These are phyloP conservation scores for Semotilus atromaculatus DNA, from an alignment of 2,797 vertebrate genomes.

Conservation along the genomic window DNA sequence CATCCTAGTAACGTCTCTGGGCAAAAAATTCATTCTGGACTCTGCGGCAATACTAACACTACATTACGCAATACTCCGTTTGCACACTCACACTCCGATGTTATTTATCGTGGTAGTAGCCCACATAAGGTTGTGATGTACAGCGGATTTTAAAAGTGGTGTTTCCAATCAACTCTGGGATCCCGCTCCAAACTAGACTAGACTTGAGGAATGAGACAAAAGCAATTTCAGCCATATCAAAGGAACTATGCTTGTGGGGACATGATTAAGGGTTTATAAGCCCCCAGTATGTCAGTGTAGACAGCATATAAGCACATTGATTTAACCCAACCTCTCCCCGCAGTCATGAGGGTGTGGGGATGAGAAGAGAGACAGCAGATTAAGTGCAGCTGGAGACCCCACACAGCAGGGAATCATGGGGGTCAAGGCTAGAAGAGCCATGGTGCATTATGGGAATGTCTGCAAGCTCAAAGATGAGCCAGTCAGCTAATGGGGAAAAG, in stretches of 20 bases:
- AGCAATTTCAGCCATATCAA: conserved; percentile 56
- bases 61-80: neutral
- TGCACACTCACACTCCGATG: neutral
- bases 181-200: conserved; percentile 38
- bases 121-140: neutral
- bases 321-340: conserved; percentile 63
- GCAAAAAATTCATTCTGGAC: conserved; percentile 14
- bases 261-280: conserved; percentile 57
- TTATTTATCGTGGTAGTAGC: conserved; percentile 20
- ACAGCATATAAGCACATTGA: conserved; percentile 58
- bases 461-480: conserved; percentile 39
- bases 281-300: conserved; percentile 59
- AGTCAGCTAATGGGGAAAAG: conserved; percentile 39
- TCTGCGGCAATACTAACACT: neutral
- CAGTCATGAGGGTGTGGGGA: conserved; percentile 50
- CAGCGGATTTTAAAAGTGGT: conserved; percentile 3
- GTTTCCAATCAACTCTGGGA: conserved; percentile 53
- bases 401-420: conserved; percentile 62
- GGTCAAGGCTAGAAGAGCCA: conserved; percentile 54
- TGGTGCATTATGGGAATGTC: conserved; percentile 57
- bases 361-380: conserved; percentile 55
- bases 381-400: conserved; percentile 64
- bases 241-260: conserved; percentile 60
- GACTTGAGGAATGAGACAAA: conserved; percentile 56
- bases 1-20: conserved; percentile 10